These are phyloP conservation scores for Zaprionus lineosus DNA, from an alignment of 2,888 invertebrate species.

Conservation along the genomic window DNA sequence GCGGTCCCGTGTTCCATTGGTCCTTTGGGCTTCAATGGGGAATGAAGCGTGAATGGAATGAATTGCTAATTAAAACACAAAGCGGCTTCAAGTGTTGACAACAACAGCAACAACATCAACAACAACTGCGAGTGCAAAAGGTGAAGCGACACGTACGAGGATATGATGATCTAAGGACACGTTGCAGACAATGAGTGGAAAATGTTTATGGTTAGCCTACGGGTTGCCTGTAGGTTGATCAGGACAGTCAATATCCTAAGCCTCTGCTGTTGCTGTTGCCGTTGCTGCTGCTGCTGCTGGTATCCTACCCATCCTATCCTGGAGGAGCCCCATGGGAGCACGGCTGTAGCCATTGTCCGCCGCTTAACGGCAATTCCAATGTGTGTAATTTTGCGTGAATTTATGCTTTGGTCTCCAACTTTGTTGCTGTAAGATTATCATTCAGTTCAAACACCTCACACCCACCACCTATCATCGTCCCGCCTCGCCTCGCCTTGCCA, in stretches of 20 bases:
- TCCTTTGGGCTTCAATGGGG: not conserved
- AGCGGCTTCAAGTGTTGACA: not conserved
- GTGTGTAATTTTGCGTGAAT: conserved; percentile 78
- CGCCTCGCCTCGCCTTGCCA: not conserved
- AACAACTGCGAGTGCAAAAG: no score
- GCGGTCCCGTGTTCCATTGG: not conserved
- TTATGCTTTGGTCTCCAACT: conserved; percentile 61
- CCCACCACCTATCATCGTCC: not conserved
- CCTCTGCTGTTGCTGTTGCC: not conserved
- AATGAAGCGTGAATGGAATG: conserved; percentile 7
- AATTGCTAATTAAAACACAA: conserved; percentile 39
- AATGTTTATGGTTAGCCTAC: conserved; percentile 29
- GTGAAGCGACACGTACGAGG: no score
- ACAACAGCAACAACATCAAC: no score
- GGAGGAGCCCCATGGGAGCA: conserved; percentile 21
- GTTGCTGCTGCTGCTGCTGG: not conserved
- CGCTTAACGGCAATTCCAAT: conserved; percentile 61
- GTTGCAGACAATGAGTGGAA: conserved; percentile 17
- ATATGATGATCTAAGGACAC: no score
- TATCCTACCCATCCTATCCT: no score
- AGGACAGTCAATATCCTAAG: conserved; percentile 33
- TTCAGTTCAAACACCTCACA: no score
- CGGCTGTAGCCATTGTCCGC: conserved; percentile 41
- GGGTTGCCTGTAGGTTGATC: conserved; percentile 20
- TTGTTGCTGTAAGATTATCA: conserved; percentile 25